A percentile compares a stretch with the other conserved stretches of the same genome.
Conservation (phyloP, 2,113 vertebrate genomes). For the Ammospiza caudacuta region DNA sequence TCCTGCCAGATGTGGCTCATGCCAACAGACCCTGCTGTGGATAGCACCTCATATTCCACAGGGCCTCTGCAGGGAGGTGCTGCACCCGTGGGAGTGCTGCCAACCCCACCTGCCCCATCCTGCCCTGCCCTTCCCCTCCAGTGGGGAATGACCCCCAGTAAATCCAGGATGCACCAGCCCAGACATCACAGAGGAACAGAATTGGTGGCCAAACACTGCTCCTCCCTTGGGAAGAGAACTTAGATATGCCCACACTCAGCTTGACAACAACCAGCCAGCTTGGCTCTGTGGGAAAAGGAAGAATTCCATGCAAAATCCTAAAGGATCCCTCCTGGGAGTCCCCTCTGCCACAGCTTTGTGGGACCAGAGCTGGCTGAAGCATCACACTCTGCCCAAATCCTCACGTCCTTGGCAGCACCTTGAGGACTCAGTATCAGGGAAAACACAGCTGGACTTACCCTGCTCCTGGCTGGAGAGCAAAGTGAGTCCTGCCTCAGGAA, state of each 20-base stretch:
- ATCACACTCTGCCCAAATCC: neutral
- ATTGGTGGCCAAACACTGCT: neutral
- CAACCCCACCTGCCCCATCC: neutral
- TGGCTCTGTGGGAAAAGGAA: neutral
- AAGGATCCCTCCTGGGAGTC: neutral
- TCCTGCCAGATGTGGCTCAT: neutral
- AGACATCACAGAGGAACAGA: accelerated
- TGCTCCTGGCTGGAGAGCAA: neutral
- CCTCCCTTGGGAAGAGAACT: neutral
- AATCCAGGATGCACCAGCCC: neutral
- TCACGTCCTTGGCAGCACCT: neutral
- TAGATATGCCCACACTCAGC: accelerated
- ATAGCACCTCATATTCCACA: accelerated
- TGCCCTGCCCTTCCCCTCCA: neutral
- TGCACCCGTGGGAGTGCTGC: neutral
- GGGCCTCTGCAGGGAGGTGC: neutral
- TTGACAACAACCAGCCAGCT: neutral
- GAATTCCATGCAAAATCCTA: neutral
- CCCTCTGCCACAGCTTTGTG: neutral
- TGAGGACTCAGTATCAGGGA: neutral
- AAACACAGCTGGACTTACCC: neutral
- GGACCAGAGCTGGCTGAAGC: neutral
- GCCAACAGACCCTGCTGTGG: accelerated
- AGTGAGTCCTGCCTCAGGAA: neutral
- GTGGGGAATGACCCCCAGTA: neutral